Percentiles rank a stretch among this genome's conserved stretches.
Conservation (phyloP, 1,140 invertebrate genomes). For the Acromyrmex heyeri region DNA sequence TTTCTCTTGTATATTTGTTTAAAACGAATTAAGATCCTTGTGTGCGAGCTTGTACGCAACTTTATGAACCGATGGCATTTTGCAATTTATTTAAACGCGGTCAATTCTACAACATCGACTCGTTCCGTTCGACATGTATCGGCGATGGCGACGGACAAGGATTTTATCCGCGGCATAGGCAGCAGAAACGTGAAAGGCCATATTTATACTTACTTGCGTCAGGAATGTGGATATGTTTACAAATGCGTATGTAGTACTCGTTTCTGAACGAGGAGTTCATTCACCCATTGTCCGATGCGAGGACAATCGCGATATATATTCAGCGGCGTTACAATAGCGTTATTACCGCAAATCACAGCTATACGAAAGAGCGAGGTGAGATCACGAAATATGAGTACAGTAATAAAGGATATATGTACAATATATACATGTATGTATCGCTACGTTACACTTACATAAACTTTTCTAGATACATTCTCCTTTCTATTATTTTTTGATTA, state of each 20-base stretch:
- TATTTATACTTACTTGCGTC: slow-evolving; percentile 53
- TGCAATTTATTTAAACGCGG: slow-evolving; percentile 20
- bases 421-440: too few relatives aligned
- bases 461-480: not conserved
- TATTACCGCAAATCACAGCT: slow-evolving; percentile 23
- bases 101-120: slow-evolving; percentile 16
- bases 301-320: slow-evolving; percentile 36
- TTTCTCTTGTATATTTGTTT: not conserved
- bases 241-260: slow-evolving; percentile 72
- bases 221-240: slow-evolving; percentile 79
- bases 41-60: not conserved
- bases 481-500: not conserved
- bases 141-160: slow-evolving; percentile 1
- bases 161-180: slow-evolving; percentile 48
- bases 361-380: slow-evolving; percentile 17
- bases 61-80: not conserved
- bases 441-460: not conserved
- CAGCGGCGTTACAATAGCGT: not conserved
- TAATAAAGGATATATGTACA: not conserved
- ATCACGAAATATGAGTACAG: not conserved
- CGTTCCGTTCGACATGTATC: slow-evolving; percentile 19
- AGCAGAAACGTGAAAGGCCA: slow-evolving; percentile 77
- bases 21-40: not conserved
- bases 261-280: slow-evolving; percentile 71
- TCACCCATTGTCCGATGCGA: slow-evolving; percentile 49